Base-by-base conservation (phyloP, 2,113 vertebrate species). In the Terrapene triunguis region DNA sequence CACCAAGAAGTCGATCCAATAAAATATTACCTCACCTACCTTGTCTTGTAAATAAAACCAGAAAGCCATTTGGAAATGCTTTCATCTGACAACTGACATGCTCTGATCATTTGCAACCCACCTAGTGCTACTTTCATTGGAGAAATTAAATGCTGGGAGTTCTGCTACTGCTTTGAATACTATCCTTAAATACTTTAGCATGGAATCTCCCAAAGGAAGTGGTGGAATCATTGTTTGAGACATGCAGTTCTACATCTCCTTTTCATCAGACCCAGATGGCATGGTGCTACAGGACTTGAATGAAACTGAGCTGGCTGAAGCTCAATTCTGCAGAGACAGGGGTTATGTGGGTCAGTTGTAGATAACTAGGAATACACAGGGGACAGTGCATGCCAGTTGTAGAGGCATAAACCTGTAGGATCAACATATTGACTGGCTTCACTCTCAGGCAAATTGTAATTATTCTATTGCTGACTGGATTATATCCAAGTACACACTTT, bases 81-180 rank as follows among this genome's bases (percentile, higher is more conserved):
- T 97, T 97, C 96, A 97, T 97, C 96, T 97, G 96, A 97, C 97
- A 97, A 97, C 96, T 97, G 96, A 97, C 93, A 97, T 91, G 94
- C 95, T 97, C 96, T 97, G 97, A 97, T 97, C 93, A 97, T 97
- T 94, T 94, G 96, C 96, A 97, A 95, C 94, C 97, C 95, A 97
- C 97, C 96, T 95, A 96, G 96, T 82, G 95, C 95, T 96, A 97
- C 96, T 97, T 96, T 97, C 97, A 94, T 95, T 91, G 97, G 96
- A 97, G 97, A 97, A 97, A 97, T 97, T 97, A 96, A 97, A 97
- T 95, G 96, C 95, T 90, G 79, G 85, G 88, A 95, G 95, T 95
- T 91, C 92, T 96, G 94, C 97, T 97, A 94, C 93, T 97, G 94
- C 95, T 97, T 96, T 97, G 96, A 97, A 95, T 95, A 90, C 92